Conservation (phyloP, 2,888 invertebrate genomes). For the Galeruca laticollis region DNA sequence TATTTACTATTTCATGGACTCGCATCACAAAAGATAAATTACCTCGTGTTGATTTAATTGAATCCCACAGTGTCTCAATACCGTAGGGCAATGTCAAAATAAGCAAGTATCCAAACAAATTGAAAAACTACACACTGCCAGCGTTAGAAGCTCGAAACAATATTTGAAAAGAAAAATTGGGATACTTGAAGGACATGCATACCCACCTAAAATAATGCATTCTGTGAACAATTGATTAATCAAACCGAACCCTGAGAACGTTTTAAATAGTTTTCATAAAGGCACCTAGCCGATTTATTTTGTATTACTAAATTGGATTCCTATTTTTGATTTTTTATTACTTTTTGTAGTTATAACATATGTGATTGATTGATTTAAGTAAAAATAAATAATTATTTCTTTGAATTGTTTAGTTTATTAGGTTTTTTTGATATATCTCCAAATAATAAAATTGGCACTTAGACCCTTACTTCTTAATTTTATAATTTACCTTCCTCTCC, state of each 20-base stretch:
- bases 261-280: background rate
- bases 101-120: background rate
- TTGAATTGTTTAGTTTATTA: background rate
- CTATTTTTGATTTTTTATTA: background rate
- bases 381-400: no score
- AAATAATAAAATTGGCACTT: background rate
- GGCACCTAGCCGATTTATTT: background rate
- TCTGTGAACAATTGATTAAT: background rate
- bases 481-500: no score
- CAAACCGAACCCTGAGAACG: background rate
- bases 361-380: no score
- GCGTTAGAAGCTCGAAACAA: background rate
- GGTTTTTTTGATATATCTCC: background rate
- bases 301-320: background rate
- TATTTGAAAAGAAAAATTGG: background rate
- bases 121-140: background rate
- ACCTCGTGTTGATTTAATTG: background rate
- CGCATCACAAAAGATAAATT: background rate
- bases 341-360: no score
- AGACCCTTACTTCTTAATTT: no score
- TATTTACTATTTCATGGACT: no score
- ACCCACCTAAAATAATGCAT: background rate
- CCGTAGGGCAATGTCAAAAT: background rate
- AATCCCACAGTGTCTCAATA: background rate
- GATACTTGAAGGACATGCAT: background rate